Base-by-base conservation (phyloP, 2,113 vertebrate species). In the Neofelis nebulosa region DNA sequence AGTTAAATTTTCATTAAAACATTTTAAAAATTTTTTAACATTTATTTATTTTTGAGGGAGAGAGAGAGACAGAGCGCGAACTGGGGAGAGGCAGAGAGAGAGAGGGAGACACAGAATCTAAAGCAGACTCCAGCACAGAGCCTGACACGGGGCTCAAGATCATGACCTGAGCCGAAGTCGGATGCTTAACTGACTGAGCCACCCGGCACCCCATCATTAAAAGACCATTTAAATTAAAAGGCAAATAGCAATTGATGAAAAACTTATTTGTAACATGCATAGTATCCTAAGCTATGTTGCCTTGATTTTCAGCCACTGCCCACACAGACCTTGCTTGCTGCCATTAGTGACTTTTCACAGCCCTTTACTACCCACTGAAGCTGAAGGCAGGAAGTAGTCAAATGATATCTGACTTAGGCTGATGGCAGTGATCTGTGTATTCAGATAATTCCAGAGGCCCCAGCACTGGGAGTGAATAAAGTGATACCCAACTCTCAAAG, bases 191-290 rank as follows among this genome's bases (percentile, higher is more conserved):
- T 8, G 19, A 61, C 21, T 25, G 57, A 61, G 57, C 57, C 57
- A 61, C 21, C 19, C 21, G 7, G 57, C 18, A 18, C 57, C 21
- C 21, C 21, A 61, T 61, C 57, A 61, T 61, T 61, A 61, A 86
- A 94, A 90, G 4, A 33, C 15, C 48, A 73, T 55, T 89, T 93
- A 68, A 87, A 68, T 68, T 78, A 57, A 92, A 95, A 95, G 41
- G 45, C 57, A 63, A 81, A 68, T 36, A 63, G 36, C 18, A 45
- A 69, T 38, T 45, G 14, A 4, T 52, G 52, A 15, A 83, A 45
- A 74, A 55, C 52, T 16, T 76, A 9, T 36, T 65, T 25, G 27
- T 61, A n/a, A 71, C 9, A 14, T 41, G 23, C 63, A 1, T n/a
- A 19, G 63, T 45, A 68, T 45, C 45, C 78, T 38, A 73, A 81